phyloP scores from a whole-genome alignment of 92 coral and sea anemone genomes.

The Palythoa heliodiscus region DNA sequence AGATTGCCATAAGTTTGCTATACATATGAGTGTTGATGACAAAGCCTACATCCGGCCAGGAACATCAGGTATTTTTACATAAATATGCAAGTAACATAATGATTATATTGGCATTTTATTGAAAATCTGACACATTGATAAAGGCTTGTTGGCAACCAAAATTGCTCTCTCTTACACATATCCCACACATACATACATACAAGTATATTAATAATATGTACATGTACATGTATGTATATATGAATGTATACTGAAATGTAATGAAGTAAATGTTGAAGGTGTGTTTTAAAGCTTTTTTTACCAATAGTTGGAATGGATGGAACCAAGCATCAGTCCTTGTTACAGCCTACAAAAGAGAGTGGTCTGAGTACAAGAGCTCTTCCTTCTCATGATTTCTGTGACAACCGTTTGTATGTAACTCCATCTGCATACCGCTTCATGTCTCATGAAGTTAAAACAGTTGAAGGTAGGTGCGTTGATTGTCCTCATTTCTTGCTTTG shows the following conservation, averaged over 20 bases:
- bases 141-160: conserved; percentile 14
- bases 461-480: conserved; percentile 44
- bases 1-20: conserved; percentile 32
- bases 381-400: conserved; percentile 55
- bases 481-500: conserved; percentile 13
- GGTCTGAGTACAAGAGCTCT: conserved; percentile 47
- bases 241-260: conserved; percentile 12
- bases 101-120: conserved; percentile 10
- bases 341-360: conserved; percentile 57
- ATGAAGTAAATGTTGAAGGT: conserved; percentile 11
- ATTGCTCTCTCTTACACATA: conserved; percentile 12
- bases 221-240: conserved; percentile 11
- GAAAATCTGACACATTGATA: conserved; percentile 11
- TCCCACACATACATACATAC: conserved; percentile 10
- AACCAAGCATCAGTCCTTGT: conserved; percentile 54
- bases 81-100: conserved; percentile 10
- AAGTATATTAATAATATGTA: conserved; percentile 9
- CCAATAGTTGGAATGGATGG: conserved; percentile 55
- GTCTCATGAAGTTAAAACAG: conserved; percentile 43
- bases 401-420: conserved; percentile 45
- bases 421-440: conserved; percentile 54
- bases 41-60: conserved; percentile 60
- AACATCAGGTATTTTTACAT: conserved; percentile 50
- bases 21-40: conserved; percentile 55
- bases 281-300: conserved; percentile 10